These are phyloP conservation scores for Drosophila mettleri DNA, from an alignment of 2,888 invertebrate genomes.

Conservation along the genomic window DNA sequence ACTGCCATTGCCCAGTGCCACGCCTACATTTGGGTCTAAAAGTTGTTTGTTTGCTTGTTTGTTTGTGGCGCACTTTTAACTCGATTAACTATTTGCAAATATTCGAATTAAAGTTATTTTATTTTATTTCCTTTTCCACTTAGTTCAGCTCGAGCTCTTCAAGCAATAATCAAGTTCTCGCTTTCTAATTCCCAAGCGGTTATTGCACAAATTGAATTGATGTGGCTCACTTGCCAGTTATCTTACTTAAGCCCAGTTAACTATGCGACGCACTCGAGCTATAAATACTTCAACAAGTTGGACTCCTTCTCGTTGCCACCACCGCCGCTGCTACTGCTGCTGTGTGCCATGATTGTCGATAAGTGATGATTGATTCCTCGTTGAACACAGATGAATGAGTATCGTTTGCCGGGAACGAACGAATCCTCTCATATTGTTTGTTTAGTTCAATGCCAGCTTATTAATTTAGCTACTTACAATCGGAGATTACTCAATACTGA, in stretches of 20 bases:
- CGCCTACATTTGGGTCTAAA: background rate
- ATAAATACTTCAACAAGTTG: constrained; percentile 14
- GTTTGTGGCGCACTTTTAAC: constrained; percentile 28
- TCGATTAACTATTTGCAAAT: constrained; percentile 43
- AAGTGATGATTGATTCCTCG: constrained; percentile 49
- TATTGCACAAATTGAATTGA: constrained; percentile 50
- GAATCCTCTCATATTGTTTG: constrained; percentile 30
- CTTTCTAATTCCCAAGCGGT: constrained; percentile 44
- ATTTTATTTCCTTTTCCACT: constrained; percentile 17
- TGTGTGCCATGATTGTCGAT: constrained; percentile 33
- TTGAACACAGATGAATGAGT: constrained; percentile 35
- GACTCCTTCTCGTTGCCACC: background rate
- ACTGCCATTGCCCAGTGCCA: constrained; percentile 2
- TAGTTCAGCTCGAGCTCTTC: background rate
- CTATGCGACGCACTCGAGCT: constrained; percentile 3
- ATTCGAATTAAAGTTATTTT: constrained; percentile 40
- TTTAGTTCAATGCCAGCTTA: constrained; percentile 38
- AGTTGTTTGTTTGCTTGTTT: constrained; percentile 28
- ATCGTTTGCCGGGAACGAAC: constrained; percentile 21
- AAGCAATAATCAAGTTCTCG: constrained; percentile 36
- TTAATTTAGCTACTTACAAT: constrained; percentile 25
- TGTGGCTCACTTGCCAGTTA: constrained; percentile 42
- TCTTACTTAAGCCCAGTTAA: constrained; percentile 38
- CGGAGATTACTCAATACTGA: constrained; percentile 21
- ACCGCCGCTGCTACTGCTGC: background rate